These are phyloP conservation scores for Solea solea DNA, from an alignment of 2,113 vertebrate species.

Conservation along the genomic window DNA sequence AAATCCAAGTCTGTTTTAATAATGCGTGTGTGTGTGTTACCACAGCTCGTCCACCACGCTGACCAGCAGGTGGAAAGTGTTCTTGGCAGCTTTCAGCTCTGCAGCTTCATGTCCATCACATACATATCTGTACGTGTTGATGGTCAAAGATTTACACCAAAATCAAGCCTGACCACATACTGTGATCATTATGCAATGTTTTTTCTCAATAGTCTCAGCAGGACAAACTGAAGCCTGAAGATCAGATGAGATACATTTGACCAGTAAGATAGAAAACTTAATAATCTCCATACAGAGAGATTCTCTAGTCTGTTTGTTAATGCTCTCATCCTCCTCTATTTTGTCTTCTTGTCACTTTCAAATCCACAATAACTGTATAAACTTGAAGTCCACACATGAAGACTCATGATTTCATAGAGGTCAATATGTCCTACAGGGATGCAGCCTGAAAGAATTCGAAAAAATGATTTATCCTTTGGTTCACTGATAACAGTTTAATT, in stretches of 20 bases:
- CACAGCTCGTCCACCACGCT: slow-evolving; percentile 93
- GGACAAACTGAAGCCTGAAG: too few species aligned
- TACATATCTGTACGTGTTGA: slow-evolving; percentile 87
- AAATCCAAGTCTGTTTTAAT: too few species aligned
- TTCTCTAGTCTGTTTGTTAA: neutral
- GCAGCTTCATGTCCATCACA: slow-evolving; percentile 83
- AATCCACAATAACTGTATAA: too few species aligned
- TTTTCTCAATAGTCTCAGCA: neutral
- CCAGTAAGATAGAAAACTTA: neutral
- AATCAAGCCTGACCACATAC: neutral
- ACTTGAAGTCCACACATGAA: too few species aligned
- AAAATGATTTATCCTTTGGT: too few species aligned
- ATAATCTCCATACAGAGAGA: neutral
- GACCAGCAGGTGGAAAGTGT: slow-evolving; percentile 91
- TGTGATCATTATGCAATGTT: neutral
- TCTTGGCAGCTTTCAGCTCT: slow-evolving; percentile 89
- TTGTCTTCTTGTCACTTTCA: too few species aligned
- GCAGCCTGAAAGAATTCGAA: too few species aligned
- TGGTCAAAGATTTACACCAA: slow-evolving; percentile 76
- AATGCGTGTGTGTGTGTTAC: slow-evolving; percentile 79
- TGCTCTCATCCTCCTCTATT: neutral
- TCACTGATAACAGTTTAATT: neutral
- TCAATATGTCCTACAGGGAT: too few species aligned
- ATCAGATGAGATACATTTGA: too few species aligned
- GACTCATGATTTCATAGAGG: too few species aligned